Evolutionary conservation across 2,113 vertebrate species (phyloP).

Genomic region (Mixornis gularis): DNA sequence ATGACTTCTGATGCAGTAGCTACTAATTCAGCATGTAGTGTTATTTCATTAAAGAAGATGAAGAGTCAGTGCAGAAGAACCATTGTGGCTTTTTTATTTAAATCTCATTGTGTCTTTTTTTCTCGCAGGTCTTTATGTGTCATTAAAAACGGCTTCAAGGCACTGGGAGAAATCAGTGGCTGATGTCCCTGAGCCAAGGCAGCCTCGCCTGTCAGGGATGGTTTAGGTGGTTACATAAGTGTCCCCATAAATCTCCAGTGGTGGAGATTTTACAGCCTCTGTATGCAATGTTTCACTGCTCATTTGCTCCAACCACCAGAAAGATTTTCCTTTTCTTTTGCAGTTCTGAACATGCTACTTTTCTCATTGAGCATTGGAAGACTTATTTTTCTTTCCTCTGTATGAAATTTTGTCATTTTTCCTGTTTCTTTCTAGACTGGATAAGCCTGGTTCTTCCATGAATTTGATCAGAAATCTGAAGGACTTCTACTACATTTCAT

Average conservation of each 20-base stretch:
- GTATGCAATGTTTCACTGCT: background rate
- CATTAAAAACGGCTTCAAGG: background rate
- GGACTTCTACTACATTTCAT: background rate
- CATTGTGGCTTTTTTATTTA: background rate
- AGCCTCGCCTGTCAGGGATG: background rate
- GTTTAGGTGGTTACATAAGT: background rate
- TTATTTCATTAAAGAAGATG: background rate
- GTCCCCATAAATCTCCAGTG: background rate
- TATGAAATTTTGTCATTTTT: background rate
- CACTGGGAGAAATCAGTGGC: background rate
- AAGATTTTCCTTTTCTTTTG: background rate
- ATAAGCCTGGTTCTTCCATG: background rate
- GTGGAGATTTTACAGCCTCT: background rate
- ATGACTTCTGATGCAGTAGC: background rate
- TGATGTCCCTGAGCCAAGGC: background rate
- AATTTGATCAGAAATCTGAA: background rate
- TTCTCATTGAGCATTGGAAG: background rate
- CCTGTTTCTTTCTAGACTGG: background rate
- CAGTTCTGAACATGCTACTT: background rate
- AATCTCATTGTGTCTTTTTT: background rate
- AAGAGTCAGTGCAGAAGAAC: background rate
- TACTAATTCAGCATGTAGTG: background rate
- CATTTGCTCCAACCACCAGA: background rate
- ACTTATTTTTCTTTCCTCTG: background rate
- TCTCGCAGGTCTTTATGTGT: background rate